A percentile compares a stretch with the other conserved stretches of the same genome.
Conservation (phyloP, 37 sponge, comb jelly and placozoan species). For the Halisarca cf. caerulea region DNA sequence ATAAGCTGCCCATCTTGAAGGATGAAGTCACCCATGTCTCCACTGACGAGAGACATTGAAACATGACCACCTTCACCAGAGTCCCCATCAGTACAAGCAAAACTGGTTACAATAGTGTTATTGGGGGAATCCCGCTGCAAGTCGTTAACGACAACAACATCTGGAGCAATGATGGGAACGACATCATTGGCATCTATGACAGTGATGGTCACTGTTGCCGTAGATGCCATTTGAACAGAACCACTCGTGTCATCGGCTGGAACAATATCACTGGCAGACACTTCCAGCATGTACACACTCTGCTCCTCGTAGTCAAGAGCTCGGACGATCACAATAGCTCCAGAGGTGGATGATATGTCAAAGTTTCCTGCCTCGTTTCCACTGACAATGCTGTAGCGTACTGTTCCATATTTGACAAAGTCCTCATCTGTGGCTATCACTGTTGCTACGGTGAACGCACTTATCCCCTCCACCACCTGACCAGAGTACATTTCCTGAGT, state of each 20-base stretch:
- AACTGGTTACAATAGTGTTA: neutral
- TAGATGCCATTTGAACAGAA: constrained; percentile 19
- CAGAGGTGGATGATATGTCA: constrained; percentile 34
- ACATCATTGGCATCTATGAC: constrained; percentile 71
- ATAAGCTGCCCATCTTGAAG: constrained; percentile 43
- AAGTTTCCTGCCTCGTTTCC: constrained; percentile 52
- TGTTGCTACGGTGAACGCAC: constrained; percentile 24
- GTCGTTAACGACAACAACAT: constrained; percentile 15
- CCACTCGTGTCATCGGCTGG: constrained; percentile 45
- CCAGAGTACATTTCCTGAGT: neutral
- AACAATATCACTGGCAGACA: constrained; percentile 51
- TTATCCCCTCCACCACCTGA: neutral
- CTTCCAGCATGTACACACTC: constrained; percentile 16
- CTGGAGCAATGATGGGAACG: constrained; percentile 38
- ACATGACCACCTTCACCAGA: constrained; percentile 33
- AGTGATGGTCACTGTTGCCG: constrained; percentile 37
- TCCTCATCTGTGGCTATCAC: constrained; percentile 68
- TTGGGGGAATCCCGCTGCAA: constrained; percentile 17
- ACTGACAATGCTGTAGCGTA: constrained; percentile 38
- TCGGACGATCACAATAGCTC: constrained; percentile 15
- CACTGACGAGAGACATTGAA: constrained; percentile 24
- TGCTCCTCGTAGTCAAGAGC: constrained; percentile 54
- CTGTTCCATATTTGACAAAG: constrained; percentile 15
- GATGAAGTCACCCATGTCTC: constrained; percentile 18
- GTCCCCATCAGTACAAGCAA: constrained; percentile 57